Percentiles rank a stretch among this genome's conserved stretches.
phyloP scores from a whole-genome alignment of 2,113 vertebrate genomes.

The Aegotheles bennettii region DNA sequence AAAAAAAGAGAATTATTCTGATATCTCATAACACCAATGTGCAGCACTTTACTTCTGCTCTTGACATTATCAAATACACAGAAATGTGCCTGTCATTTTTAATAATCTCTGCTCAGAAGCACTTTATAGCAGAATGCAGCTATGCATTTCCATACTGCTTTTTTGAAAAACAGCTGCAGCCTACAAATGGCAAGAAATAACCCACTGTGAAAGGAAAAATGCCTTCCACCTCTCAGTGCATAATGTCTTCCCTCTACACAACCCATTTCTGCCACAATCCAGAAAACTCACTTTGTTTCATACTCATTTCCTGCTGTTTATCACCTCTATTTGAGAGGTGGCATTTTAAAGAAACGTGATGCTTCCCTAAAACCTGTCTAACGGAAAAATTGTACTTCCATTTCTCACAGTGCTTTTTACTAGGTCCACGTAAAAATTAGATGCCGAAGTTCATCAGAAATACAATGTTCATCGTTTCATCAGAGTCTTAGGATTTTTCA shows the following conservation, averaged over 20 bases:
- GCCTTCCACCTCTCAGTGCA: neutral
- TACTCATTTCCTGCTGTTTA: neutral
- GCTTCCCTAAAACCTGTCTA: neutral
- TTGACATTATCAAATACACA: neutral
- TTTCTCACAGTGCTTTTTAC: neutral
- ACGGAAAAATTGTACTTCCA: neutral
- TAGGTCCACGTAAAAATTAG: neutral
- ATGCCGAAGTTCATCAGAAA: neutral
- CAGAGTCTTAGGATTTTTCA: neutral
- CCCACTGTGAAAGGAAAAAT: conserved; percentile 9
- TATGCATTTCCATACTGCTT: neutral
- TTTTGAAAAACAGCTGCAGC: neutral
- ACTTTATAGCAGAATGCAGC: neutral
- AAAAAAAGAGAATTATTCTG: conserved; percentile 14
- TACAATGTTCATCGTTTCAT: neutral
- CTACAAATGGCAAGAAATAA: conserved; percentile 13
- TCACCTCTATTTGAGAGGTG: neutral
- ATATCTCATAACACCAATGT: neutral
- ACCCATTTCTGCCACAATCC: neutral
- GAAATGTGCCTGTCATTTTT: conserved; percentile 25
- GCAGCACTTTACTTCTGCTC: neutral
- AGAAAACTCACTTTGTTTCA: conserved; percentile 26
- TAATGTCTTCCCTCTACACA: neutral
- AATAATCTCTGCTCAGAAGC: neutral
- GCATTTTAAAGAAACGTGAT: neutral